phyloP scores from a whole-genome alignment of 2,888 invertebrate species.

The Cryptus armator region DNA sequence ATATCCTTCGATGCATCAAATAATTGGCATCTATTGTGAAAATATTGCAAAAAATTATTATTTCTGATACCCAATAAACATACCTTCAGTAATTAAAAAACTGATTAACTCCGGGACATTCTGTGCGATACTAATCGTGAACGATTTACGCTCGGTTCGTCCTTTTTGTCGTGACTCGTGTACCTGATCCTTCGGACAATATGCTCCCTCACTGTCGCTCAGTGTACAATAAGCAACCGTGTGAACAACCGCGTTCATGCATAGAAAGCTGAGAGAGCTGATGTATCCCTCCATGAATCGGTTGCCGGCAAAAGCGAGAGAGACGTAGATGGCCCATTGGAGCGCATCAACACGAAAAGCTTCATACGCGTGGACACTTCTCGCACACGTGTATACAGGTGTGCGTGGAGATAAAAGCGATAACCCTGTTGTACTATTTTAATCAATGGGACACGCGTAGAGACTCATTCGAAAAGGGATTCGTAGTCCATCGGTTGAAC shows the following conservation, averaged over 20 bases:
- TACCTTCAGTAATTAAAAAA: neutral
- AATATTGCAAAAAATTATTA: too few species aligned
- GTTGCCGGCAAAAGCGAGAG: conserved; percentile 28
- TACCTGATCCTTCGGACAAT: conserved; percentile 18
- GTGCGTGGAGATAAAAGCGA: conserved; percentile 57
- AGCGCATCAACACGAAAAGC: conserved; percentile 64
- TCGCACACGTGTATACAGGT: conserved; percentile 33
- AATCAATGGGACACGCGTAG: conserved; percentile 49
- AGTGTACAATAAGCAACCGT: conserved; percentile 43
- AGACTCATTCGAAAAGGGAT: conserved; percentile 20
- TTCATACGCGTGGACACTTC: conserved; percentile 52
- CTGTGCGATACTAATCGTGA: conserved; percentile 2
- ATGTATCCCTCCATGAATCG: conserved; percentile 40
- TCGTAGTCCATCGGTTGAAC: neutral
- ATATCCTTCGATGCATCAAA: too few species aligned
- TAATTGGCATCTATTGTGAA: too few species aligned
- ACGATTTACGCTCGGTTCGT: conserved; percentile 36
- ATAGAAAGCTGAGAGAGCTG: conserved; percentile 41
- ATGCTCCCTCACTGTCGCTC: conserved; percentile 35
- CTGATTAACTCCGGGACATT: neutral
- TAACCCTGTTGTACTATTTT: conserved; percentile 57
- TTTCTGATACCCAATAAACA: too few species aligned
- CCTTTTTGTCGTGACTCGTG: conserved; percentile 38
- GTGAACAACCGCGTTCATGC: conserved; percentile 56
- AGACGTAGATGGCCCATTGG: conserved; percentile 39